A percentile compares a stretch with the other conserved stretches of the same genome.
phyloP scores from a whole-genome alignment of 2,113 vertebrate species.

The Vimba vimba region DNA sequence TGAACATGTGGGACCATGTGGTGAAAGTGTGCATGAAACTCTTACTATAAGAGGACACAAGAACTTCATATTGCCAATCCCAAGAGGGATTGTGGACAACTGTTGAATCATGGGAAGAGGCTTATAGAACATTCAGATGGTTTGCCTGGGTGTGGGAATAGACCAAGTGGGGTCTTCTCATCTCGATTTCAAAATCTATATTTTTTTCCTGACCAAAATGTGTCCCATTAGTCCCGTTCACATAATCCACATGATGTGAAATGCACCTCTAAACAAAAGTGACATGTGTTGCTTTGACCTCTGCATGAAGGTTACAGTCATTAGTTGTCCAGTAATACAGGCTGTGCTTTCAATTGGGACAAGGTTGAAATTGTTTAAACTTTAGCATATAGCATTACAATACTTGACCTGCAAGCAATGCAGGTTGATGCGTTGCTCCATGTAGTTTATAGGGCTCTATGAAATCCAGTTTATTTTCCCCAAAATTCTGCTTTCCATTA shows the following conservation, averaged over 20 bases:
- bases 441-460: background rate
- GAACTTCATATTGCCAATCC: background rate
- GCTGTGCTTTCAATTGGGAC: background rate
- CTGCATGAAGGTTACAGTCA: background rate
- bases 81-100: constrained; percentile 41
- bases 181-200: background rate
- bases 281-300: background rate
- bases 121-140: constrained; percentile 15
- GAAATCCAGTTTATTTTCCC: background rate
- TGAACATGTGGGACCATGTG: background rate
- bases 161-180: constrained; percentile 44
- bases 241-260: background rate
- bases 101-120: constrained; percentile 39
- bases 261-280: background rate
- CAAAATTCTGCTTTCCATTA: background rate
- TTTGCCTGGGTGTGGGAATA: constrained; percentile 53
- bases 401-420: background rate
- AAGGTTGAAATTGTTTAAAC: background rate
- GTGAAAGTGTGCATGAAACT: background rate
- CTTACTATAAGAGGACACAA: background rate
- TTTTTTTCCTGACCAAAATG: constrained; percentile 13
- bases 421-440: background rate
- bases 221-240: background rate
- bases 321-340: constrained; percentile 1
- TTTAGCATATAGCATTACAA: background rate